Conservation (phyloP, 2,113 vertebrate species). For the Ursus arctos region DNA sequence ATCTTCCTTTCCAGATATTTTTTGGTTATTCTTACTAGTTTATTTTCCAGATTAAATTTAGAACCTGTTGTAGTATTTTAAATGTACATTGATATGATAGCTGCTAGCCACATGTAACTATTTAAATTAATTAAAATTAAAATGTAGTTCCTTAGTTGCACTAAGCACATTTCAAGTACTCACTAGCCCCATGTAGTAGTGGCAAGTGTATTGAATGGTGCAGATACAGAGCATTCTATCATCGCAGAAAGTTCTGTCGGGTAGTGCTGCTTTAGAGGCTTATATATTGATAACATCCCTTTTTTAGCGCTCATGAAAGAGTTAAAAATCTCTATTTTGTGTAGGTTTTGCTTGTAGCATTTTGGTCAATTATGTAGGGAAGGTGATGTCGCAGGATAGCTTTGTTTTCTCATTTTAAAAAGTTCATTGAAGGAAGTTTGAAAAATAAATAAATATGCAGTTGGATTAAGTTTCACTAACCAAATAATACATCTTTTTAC, state of each 20-base stretch:
- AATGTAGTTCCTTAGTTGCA: background rate
- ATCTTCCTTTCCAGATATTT: background rate
- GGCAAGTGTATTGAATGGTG: background rate
- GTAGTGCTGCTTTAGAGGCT: background rate
- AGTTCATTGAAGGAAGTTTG: background rate
- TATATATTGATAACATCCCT: background rate
- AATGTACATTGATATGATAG: background rate
- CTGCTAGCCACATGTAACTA: background rate
- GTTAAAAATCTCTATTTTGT: conserved; percentile 21
- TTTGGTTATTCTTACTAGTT: conserved; percentile 10
- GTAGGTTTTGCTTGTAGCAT: conserved; percentile 3
- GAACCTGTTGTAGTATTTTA: background rate
- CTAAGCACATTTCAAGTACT: conserved; percentile 42
- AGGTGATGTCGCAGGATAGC: background rate
- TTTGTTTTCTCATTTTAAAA: conserved; percentile 54
- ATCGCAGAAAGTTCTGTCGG: background rate
- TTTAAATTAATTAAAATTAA: conserved; percentile 59
- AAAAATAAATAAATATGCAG: background rate
- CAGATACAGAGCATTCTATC: background rate
- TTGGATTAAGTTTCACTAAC: conserved; percentile 52
- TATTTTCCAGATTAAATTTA: conserved; percentile 27
- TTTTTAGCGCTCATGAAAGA: background rate
- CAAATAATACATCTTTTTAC: conserved; percentile 35
- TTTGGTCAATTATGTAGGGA: conserved; percentile 24
- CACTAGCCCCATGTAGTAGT: background rate